Base-by-base conservation (phyloP, 2,888 invertebrate species). In the Leptopterna dolabrata region DNA sequence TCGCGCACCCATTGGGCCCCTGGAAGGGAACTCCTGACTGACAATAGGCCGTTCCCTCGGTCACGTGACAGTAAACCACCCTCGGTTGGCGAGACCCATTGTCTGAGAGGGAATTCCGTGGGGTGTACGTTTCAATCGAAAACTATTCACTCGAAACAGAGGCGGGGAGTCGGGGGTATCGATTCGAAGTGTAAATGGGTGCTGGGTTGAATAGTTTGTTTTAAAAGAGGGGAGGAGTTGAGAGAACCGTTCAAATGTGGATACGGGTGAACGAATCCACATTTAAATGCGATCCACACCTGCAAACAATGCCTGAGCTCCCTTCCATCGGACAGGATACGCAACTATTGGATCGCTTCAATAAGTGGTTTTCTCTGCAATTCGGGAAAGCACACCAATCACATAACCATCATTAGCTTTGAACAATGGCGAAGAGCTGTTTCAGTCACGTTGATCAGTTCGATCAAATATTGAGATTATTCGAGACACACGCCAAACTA, bases 41-140 rank as follows among this genome's bases (percentile, higher is more conserved):
- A 51, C 30, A 55, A 30, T 14, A 36, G 85, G 47, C 19, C 73
- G 27, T 85, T 16, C 73, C 73, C 45, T 36, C 24, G 73, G 85
- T 73, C 85, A 85, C 85, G 76, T 85, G 85, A 85, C 85, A n/a
- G 45, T 27, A 24, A 27, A 45, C 11, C 73, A 36, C 73, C 41
- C 29, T 63, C 24, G 11, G 63, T n/a, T n/a, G 24, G 24, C 51
- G 24, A 63, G 24, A 27, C 41, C 24, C 85, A 14, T 85, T 85
- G 71, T 30, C 43, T 14, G 36, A 41, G n/a, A 55, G 30, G 73
- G 83, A 47, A 71, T 41, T 70, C 83, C 43, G 70, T 70, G 47
- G 85, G 76, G 85, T 43, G 85, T 85, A 85, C 85, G 85, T 85
- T 85, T 85, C 85, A 85, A 85, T 85, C 85, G 73, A 73, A 45